A percentile compares a stretch with the other conserved stretches of the same genome.
Conservation (phyloP, 1,140 invertebrate species). For the Drosophila pandora region DNA sequence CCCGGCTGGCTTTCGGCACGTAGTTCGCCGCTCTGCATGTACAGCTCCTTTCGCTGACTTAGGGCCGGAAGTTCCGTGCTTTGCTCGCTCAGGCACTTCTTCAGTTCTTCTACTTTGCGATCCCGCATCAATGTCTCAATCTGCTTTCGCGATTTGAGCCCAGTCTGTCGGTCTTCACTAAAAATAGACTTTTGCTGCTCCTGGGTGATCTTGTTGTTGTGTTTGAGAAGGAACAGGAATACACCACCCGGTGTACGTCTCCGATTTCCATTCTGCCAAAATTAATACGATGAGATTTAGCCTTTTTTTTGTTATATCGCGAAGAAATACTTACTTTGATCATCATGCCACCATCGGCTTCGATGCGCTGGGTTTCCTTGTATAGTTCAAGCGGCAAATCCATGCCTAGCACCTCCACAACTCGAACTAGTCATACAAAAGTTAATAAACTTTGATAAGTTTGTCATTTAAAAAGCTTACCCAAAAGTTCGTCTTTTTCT, state of each 20-base stretch:
- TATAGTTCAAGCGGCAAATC: constrained; percentile 90
- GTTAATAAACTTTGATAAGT: neutral
- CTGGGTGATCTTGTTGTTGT: constrained; percentile 88
- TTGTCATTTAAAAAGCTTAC: constrained; percentile 84
- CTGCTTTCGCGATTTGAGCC: constrained; percentile 85
- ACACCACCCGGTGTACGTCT: constrained; percentile 93
- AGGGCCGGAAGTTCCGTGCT: constrained; percentile 86
- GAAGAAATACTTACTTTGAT: constrained; percentile 86
- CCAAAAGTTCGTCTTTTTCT: constrained; percentile 88
- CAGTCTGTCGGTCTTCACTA: constrained; percentile 87
- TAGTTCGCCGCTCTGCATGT: constrained; percentile 84
- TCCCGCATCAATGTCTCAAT: constrained; percentile 85
- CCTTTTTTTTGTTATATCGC: neutral
- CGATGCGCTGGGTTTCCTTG: constrained; percentile 91
- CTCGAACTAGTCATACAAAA: constrained; percentile 85
- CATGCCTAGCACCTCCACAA: constrained; percentile 89
- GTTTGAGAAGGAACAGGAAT: constrained; percentile 92
- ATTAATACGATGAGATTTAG: constrained; percentile 7
- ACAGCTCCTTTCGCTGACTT: constrained; percentile 85
- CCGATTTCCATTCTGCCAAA: constrained; percentile 90
- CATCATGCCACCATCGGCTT: constrained; percentile 92
- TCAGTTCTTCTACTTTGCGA: constrained; percentile 87
- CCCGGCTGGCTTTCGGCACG: constrained; percentile 85
- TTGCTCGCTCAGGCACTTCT: constrained; percentile 84
- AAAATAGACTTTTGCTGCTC: constrained; percentile 90